Evolutionary conservation across 2,113 vertebrate genomes (phyloP).

Genomic region (Chascanopsetta lugubris): DNA sequence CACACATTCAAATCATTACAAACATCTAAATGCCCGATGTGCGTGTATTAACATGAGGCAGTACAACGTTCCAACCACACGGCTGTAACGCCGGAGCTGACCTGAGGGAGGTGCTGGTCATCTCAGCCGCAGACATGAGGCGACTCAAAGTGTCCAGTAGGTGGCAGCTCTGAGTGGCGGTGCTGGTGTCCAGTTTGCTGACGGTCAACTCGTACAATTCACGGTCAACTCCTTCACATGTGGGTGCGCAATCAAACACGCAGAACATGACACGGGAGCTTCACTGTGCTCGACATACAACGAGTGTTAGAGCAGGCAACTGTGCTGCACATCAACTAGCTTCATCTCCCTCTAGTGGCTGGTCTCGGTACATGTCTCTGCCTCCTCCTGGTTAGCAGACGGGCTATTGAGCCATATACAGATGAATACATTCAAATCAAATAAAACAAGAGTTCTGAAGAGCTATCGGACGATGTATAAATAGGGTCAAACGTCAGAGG

Average conservation of each 20-base stretch:
- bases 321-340: too few relatives aligned
- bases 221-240: conserved; percentile 88
- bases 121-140: conserved; percentile 90
- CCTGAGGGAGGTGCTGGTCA: conserved; percentile 87
- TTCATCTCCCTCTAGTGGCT: too few relatives aligned
- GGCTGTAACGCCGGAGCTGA: conserved; percentile 56
- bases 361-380: too few relatives aligned
- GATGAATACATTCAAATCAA: too few relatives aligned
- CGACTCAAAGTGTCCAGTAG: conserved; percentile 86
- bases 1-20: too few relatives aligned
- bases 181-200: conserved; percentile 87
- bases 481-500: too few relatives aligned
- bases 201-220: conserved; percentile 93
- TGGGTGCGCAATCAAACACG: not conserved
- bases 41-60: too few relatives aligned
- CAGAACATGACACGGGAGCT: not conserved
- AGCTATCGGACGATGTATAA: too few relatives aligned
- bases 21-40: too few relatives aligned
- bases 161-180: conserved; percentile 73
- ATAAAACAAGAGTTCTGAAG: too few relatives aligned
- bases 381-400: not conserved
- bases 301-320: not conserved
- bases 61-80: too few relatives aligned
- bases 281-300: not conserved
- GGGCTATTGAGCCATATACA: not conserved